phyloP scores from a whole-genome alignment of 30 jellyfish, hydroid and myxozoan species.

The Hydractinia echinata region DNA sequence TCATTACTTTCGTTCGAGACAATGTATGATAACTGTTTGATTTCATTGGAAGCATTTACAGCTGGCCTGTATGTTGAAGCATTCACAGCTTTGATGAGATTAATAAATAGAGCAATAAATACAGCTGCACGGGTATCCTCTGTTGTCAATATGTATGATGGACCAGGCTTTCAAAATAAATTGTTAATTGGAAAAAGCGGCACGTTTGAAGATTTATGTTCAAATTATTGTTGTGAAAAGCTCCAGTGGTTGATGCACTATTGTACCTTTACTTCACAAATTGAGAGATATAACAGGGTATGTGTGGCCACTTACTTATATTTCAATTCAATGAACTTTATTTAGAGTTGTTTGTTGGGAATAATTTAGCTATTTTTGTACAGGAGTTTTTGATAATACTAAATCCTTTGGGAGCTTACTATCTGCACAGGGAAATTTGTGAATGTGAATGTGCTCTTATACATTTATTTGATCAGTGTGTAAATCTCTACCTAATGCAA shows the following conservation, averaged over 20 bases:
- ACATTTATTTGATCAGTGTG: too few species aligned
- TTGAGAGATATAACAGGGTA: conserved; percentile 87
- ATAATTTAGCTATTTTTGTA: too few species aligned
- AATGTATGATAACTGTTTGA: conserved; percentile 22
- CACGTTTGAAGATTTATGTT: conserved; percentile 71
- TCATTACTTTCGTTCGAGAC: neutral
- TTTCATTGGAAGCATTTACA: conserved; percentile 76
- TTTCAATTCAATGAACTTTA: neutral
- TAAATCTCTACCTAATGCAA: too few species aligned
- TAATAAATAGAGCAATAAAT: conserved; percentile 68
- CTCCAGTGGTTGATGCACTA: conserved; percentile 84
- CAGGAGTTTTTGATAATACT: too few species aligned
- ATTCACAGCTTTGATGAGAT: conserved; percentile 75
- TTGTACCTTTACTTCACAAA: conserved; percentile 66
- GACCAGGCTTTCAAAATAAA: conserved; percentile 93
- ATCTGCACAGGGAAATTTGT: too few species aligned
- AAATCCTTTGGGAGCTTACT: too few species aligned
- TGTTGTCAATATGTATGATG: conserved; percentile 62
- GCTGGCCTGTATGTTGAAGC: conserved; percentile 93
- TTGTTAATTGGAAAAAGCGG: conserved; percentile 54
- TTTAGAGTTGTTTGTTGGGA: too few species aligned
- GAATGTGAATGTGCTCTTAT: too few species aligned
- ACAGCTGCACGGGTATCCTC: conserved; percentile 58
- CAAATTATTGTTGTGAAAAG: conserved; percentile 83
- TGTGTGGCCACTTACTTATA: neutral